Evolutionary conservation across 2,113 vertebrate genomes (phyloP).

Genomic region (Merops nubicus): DNA sequence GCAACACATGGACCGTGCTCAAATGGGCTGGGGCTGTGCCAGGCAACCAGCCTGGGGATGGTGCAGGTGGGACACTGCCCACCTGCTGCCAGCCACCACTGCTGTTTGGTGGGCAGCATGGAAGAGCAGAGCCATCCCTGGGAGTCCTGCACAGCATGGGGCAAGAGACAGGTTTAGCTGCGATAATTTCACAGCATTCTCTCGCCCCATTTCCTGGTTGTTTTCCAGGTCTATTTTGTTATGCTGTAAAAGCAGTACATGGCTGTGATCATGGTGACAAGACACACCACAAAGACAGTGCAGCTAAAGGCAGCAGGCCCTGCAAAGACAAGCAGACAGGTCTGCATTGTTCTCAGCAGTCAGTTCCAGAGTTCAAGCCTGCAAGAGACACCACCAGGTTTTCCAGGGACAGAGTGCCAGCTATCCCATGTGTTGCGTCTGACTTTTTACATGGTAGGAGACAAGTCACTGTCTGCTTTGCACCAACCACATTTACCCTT

Average conservation of each 20-base stretch:
- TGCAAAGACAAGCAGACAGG: not conserved
- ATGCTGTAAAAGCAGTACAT: not conserved
- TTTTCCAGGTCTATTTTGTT: constrained; percentile 32
- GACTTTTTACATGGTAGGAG: fast-evolving
- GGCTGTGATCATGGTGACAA: constrained; percentile 42
- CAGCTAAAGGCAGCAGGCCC: constrained; percentile 2
- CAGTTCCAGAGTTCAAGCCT: not conserved
- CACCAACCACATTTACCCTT: not conserved
- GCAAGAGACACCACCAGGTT: not conserved
- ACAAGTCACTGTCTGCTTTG: not conserved
- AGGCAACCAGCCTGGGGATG: not conserved
- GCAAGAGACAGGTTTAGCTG: not conserved
- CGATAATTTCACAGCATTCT: not conserved
- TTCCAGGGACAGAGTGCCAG: not conserved
- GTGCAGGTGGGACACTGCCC: not conserved
- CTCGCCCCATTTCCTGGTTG: not conserved
- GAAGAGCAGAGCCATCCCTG: not conserved
- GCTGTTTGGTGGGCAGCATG: fast-evolving
- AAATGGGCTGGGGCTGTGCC: not conserved
- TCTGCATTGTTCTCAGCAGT: not conserved
- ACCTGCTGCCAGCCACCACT: not conserved
- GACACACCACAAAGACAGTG: not conserved
- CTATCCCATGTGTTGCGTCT: not conserved
- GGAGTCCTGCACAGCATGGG: not conserved
- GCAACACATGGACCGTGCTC: fast-evolving